Evolutionary conservation across 2,888 invertebrate genomes (phyloP), one percentile per base, ranked within the genome.

Genomic region (Agrotis ipsilon): DNA sequence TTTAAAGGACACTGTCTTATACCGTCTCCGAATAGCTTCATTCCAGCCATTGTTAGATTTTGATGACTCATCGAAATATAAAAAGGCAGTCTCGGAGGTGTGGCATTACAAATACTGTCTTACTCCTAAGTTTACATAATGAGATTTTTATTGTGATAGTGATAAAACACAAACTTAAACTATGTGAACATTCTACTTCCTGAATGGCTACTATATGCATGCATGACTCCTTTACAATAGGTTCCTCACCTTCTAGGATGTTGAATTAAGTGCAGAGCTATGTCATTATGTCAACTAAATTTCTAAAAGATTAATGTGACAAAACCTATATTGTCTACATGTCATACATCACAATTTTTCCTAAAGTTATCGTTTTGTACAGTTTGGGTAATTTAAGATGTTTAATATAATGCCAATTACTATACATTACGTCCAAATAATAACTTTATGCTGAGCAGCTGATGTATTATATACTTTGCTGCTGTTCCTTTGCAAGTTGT

Each of bases 281-380:
- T 93, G 91, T 92, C 87, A 92, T 87, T 86, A 88, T 82, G 85
- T 86, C 83, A 88, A 93, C 94, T 96, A 96, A 92, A 92, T 92
- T 92, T 91, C 94, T 94, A 94, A 92, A 88, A 92, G 92, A 92
- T 94, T 93, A 93, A 94, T 94, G 94, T 94, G 96, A 96, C 94
- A 95, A 94, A 93, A 92, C 92, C 94, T 96, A 96, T 96, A 96
- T 96, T 96, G 96, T 96, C 96, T 96, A 96, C 94, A 94, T 93
- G 94, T 96, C 96, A 95, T 96, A 96, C 96, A 96, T 96, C 96
- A 96, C 96, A 96, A 96, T 96, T 95, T 96, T 95, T 92, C 95
- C 96, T 96, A 96, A 96, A 94, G 91, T 96, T 96, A 96, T 94
- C 96, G n/a, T n/a, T n/a, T n/a, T 96, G 96, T 96, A 96, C 96